These are phyloP conservation scores for Micrastur ruficollis DNA, from an alignment of 2,797 vertebrate species.

Conservation along the genomic window DNA sequence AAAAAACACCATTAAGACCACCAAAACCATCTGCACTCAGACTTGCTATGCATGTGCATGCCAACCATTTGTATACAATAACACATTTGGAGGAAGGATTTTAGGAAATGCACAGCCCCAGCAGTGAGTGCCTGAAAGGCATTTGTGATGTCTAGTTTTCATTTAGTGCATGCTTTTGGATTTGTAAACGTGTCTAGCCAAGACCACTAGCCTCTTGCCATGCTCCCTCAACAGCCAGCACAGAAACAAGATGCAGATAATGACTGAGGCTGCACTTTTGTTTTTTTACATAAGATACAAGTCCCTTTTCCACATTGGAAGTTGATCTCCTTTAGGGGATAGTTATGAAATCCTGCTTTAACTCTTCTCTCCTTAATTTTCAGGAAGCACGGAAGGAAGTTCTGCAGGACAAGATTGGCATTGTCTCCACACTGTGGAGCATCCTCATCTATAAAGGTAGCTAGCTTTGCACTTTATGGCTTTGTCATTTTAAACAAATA, in stretches of 20 bases:
- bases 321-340: not conserved
- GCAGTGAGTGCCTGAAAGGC: not conserved
- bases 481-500: not conserved
- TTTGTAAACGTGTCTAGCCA: not conserved
- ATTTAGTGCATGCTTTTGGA: not conserved
- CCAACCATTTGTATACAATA: not conserved
- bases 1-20: not conserved
- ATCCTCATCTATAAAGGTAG: not conserved
- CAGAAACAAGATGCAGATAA: not conserved
- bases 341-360: not conserved
- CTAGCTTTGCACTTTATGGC: not conserved
- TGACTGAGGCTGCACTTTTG: not conserved
- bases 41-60: fast-evolving
- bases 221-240: not conserved
- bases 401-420: not conserved
- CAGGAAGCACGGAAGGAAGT: not conserved
- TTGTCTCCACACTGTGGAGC: not conserved
- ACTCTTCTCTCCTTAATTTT: not conserved
- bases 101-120: not conserved
- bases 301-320: not conserved
- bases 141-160: not conserved
- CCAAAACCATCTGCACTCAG: not conserved
- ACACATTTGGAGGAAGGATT: not conserved
- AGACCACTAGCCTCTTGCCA: not conserved
- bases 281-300: not conserved